phyloP scores from a whole-genome alignment of 2,113 vertebrate species.

The Pontoporia blainvillei region DNA sequence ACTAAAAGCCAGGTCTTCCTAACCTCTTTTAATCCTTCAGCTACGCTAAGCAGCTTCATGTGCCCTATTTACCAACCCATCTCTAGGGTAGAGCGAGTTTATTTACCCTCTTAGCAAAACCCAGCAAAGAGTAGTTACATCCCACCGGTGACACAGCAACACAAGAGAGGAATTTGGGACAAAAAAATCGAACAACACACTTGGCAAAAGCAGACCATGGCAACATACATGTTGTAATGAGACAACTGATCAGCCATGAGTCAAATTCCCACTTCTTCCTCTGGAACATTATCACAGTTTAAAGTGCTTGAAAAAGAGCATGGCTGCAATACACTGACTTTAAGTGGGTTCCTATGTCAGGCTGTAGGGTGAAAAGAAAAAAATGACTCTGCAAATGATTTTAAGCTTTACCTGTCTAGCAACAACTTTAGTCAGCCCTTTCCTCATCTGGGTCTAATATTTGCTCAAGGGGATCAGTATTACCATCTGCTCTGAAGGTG shows the following conservation, averaged over 20 bases:
- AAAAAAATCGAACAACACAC: slow-evolving; percentile 7
- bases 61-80: neutral
- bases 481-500: neutral
- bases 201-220: slow-evolving; percentile 34
- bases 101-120: slow-evolving; percentile 52
- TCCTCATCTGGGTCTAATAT: neutral
- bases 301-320: slow-evolving; percentile 33
- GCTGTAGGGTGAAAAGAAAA: slow-evolving; percentile 30
- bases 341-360: neutral
- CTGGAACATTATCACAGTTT: slow-evolving; percentile 11
- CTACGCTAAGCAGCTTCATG: neutral
- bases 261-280: slow-evolving; percentile 38
- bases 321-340: slow-evolving; percentile 26
- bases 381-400: slow-evolving; percentile 33
- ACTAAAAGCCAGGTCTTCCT: neutral
- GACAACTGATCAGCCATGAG: slow-evolving; percentile 12
- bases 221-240: slow-evolving; percentile 23
- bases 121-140: neutral
- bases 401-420: slow-evolving; percentile 21
- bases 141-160: neutral
- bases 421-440: slow-evolving; percentile 9
- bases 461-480: neutral
- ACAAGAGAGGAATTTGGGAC: neutral
- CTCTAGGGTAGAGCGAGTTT: neutral
- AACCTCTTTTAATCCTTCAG: neutral